Evolutionary conservation across 2,113 vertebrate genomes (phyloP).

Genomic region (Daubentonia madagascariensis): DNA sequence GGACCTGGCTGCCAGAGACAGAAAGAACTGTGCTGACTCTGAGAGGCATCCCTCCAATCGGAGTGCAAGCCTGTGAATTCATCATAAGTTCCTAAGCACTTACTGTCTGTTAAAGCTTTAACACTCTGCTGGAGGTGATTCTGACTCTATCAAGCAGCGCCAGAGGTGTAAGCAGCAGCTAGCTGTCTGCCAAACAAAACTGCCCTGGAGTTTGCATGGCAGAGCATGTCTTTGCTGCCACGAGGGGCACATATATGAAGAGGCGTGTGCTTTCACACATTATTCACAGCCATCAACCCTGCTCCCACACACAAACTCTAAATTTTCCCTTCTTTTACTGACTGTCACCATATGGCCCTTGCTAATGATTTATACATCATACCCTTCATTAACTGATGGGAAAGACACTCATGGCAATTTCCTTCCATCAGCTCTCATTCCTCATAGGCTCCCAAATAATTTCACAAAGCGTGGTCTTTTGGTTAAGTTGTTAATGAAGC

Average conservation of each 20-base stretch:
- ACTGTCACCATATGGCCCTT: slow-evolving; percentile 64
- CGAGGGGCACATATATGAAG: background rate
- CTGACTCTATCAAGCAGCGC: background rate
- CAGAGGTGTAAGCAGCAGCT: slow-evolving; percentile 44
- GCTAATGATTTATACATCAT: slow-evolving; percentile 68
- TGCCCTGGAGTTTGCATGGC: background rate
- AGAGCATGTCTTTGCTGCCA: background rate
- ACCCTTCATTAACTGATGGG: slow-evolving; percentile 62
- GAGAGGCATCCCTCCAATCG: background rate
- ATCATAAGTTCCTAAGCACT: background rate
- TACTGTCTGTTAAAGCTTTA: background rate
- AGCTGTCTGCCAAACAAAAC: background rate
- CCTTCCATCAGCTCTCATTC: slow-evolving; percentile 57
- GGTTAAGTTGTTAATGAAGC: slow-evolving; percentile 75
- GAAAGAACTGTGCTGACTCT: background rate
- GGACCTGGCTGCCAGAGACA: background rate
- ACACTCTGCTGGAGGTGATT: background rate
- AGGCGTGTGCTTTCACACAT: background rate
- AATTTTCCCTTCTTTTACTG: background rate
- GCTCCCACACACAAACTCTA: background rate
- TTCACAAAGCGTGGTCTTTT: slow-evolving; percentile 70
- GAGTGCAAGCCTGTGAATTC: background rate
- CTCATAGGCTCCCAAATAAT: slow-evolving; percentile 64
- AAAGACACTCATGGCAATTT: slow-evolving; percentile 62
- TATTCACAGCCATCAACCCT: slow-evolving; percentile 28